phyloP scores from a whole-genome alignment of 1,140 invertebrate genomes.

The Globodera ellingtonae region DNA sequence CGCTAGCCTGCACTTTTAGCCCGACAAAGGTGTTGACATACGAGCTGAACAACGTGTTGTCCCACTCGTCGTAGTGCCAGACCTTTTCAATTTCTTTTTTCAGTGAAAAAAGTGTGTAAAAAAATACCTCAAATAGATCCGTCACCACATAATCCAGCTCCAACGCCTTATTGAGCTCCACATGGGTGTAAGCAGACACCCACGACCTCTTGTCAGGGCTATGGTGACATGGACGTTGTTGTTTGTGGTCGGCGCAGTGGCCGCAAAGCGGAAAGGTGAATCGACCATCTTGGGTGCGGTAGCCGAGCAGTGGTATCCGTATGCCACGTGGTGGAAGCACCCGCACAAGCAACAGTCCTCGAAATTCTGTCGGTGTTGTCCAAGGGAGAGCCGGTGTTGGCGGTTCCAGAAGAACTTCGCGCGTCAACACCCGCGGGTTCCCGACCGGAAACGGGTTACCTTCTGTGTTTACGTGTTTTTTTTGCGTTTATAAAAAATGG shows the following conservation, averaged over 20 bases:
- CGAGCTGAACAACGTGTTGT: background rate
- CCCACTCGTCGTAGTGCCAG: slow-evolving; percentile 12
- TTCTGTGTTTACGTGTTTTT: too few species aligned
- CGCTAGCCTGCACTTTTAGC: too few species aligned
- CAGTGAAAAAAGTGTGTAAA: background rate
- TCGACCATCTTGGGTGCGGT: slow-evolving; percentile 4
- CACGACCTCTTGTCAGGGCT: background rate
- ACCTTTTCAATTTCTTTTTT: background rate
- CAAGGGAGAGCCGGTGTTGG: background rate
- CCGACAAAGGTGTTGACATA: too few species aligned
- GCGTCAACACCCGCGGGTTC: too few species aligned
- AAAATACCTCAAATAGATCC: background rate
- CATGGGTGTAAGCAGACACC: slow-evolving; percentile 20
- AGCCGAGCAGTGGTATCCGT: background rate
- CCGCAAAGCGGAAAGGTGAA: background rate
- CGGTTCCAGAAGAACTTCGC: too few species aligned
- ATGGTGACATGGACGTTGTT: slow-evolving; percentile 5
- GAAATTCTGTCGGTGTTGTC: background rate
- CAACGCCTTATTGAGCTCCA: too few species aligned
- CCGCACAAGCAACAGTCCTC: background rate
- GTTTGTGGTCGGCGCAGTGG: background rate
- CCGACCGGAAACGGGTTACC: too few species aligned
- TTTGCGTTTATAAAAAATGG: too few species aligned
- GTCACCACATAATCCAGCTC: background rate
- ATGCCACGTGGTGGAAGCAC: background rate